phyloP scores from a whole-genome alignment of 1,140 invertebrate species.

The Brachionus rubens region DNA sequence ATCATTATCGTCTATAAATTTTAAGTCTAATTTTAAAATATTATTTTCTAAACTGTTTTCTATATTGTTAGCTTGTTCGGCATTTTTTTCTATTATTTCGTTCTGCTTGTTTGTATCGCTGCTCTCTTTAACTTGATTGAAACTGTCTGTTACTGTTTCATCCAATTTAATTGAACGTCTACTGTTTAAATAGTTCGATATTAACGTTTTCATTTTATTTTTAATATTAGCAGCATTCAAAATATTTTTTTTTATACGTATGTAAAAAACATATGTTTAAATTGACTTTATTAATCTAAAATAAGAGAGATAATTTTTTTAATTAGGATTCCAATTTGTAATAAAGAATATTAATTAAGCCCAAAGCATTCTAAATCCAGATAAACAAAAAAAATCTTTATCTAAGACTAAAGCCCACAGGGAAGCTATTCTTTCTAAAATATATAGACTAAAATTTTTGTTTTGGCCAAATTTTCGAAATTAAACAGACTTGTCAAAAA shows the following conservation, averaged over 20 bases:
- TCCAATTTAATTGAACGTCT: slow-evolving; percentile 30
- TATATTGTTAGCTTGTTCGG: neutral
- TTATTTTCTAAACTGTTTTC: slow-evolving; percentile 18
- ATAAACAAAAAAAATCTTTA: neutral
- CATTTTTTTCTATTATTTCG: neutral
- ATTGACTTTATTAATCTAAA: slow-evolving; percentile 16
- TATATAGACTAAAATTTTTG: too few species aligned
- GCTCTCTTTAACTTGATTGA: neutral
- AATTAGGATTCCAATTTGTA: slow-evolving; percentile 36
- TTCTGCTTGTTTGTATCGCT: slow-evolving; percentile 9
- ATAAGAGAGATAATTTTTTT: neutral
- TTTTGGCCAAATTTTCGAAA: neutral
- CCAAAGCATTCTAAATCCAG: neutral
- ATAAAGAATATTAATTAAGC: slow-evolving; percentile 14
- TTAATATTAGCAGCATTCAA: neutral
- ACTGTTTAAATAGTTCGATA: slow-evolving; percentile 43
- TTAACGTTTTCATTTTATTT: slow-evolving; percentile 20
- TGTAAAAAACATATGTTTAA: neutral
- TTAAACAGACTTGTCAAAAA: slow-evolving; percentile 30
- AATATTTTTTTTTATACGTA: neutral
- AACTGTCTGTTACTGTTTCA: neutral
- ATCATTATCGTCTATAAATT: slow-evolving; percentile 39
- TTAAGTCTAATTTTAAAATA: slow-evolving; percentile 32
- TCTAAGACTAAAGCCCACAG: neutral
- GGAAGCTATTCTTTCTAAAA: neutral